A percentile compares a stretch with the other conserved stretches of the same genome.
Conservation (phyloP, 2,797 vertebrate species). For the Enteromius paludinosus region DNA sequence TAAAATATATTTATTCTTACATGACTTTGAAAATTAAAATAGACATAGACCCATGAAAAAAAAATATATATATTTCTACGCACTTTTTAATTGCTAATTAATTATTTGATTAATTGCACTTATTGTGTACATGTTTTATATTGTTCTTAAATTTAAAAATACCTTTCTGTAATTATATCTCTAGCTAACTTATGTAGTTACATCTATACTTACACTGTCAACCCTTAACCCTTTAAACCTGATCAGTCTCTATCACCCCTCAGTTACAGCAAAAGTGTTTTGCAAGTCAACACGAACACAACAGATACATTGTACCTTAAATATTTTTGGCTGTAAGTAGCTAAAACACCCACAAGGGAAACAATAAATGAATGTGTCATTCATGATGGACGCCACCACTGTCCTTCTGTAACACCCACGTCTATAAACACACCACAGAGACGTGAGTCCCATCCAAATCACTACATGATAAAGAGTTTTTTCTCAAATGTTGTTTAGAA, state of each 20-base stretch:
- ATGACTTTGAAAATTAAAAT: background rate
- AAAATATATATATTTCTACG: background rate
- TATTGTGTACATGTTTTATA: background rate
- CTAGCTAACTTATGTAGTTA: background rate
- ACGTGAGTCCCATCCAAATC: background rate
- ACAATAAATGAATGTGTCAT: background rate
- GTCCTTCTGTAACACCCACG: conserved; percentile 3
- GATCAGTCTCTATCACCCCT: background rate
- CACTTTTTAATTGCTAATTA: background rate
- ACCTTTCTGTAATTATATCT: background rate
- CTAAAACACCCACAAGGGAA: background rate
- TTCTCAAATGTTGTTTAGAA: background rate
- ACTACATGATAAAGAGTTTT: background rate
- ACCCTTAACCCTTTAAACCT: background rate
- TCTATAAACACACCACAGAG: background rate
- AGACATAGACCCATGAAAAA: background rate
- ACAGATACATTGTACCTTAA: background rate
- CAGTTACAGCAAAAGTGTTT: background rate
- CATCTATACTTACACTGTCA: background rate
- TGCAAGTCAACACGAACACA: background rate
- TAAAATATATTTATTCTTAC: no score
- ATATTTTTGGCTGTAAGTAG: background rate
- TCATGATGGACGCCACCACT: background rate
- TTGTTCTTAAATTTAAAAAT: background rate
- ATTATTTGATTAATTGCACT: background rate